Percentiles rank a stretch among this genome's conserved stretches.
phyloP scores from a whole-genome alignment of 1,140 invertebrate species.

The Apis mellifera region DNA sequence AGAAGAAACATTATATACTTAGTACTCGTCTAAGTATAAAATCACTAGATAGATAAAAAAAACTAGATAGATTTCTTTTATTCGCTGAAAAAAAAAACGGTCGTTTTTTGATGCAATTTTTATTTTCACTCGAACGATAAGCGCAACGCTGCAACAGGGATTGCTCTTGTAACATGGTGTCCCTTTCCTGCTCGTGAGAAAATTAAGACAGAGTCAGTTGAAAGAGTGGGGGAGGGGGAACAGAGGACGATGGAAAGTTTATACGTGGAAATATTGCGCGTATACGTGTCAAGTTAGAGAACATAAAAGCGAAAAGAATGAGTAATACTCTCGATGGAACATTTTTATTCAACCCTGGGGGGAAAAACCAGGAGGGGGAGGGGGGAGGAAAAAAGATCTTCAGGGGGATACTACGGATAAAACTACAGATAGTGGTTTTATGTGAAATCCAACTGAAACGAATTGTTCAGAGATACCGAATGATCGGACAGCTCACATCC shows the following conservation, averaged over 20 bases:
- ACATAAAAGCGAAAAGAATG: conserved; percentile 17
- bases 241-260: conserved; percentile 12
- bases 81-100: too few relatives aligned
- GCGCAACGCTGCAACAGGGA: neutral
- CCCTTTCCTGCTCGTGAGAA: neutral
- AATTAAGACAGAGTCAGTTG: neutral
- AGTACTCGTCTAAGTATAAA: neutral
- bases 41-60: neutral
- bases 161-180: neutral
- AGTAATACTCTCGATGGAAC: conserved; percentile 28
- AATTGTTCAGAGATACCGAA: neutral
- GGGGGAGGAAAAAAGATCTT: neutral
- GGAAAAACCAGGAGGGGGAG: neutral
- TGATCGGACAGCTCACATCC: neutral
- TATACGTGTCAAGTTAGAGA: conserved; percentile 1
- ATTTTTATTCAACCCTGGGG: conserved; percentile 39
- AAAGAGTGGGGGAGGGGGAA: neutral
- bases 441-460: conserved; percentile 29
- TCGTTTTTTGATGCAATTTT: neutral
- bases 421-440: conserved; percentile 17
- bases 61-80: neutral
- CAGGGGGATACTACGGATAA: conserved; percentile 11
- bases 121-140: neutral
- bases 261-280: conserved; percentile 12
- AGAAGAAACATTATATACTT: too few relatives aligned